A percentile compares a stretch with the other conserved stretches of the same genome.
These are phyloP conservation scores for Nephrotoma guestfalica DNA, from an alignment of 2,888 invertebrate genomes.

Conservation along the genomic window DNA sequence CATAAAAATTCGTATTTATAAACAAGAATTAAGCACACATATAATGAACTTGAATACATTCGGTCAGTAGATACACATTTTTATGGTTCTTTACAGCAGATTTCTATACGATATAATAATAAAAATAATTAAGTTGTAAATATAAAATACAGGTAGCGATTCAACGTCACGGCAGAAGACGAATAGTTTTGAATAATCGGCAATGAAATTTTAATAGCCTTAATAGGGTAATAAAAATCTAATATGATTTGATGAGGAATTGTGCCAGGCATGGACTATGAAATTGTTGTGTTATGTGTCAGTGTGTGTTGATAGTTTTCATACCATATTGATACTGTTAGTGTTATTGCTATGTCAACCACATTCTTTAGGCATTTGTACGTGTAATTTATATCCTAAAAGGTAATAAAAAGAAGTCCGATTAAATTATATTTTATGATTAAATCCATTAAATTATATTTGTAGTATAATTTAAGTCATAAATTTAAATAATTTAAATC, in stretches of 20 bases:
- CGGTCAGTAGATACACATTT: not conserved
- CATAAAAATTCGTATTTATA: not conserved
- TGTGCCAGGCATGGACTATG: not conserved
- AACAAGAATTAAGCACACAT: too few species aligned
- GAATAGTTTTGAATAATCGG: not conserved
- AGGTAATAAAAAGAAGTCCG: not conserved
- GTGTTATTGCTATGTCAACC: not conserved
- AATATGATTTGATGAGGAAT: not conserved
- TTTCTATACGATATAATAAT: not conserved
- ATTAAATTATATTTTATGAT: not conserved
- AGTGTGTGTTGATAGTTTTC: not conserved
- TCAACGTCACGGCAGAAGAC: not conserved
- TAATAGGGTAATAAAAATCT: not conserved
- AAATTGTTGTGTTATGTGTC: not conserved
- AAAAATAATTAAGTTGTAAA: not conserved
- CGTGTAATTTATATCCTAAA: too few species aligned
- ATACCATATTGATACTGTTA: not conserved
- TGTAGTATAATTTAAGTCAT: not conserved
- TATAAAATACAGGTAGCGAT: not conserved
- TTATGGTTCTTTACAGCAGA: not conserved
- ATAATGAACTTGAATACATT: not conserved
- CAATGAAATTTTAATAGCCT: not conserved
- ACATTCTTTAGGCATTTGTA: not conserved
- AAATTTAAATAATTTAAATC: not conserved
- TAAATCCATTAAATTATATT: not conserved